These are phyloP conservation scores for Epinephelus coioides DNA, from an alignment of 2,797 vertebrate genomes.

Conservation along the genomic window DNA sequence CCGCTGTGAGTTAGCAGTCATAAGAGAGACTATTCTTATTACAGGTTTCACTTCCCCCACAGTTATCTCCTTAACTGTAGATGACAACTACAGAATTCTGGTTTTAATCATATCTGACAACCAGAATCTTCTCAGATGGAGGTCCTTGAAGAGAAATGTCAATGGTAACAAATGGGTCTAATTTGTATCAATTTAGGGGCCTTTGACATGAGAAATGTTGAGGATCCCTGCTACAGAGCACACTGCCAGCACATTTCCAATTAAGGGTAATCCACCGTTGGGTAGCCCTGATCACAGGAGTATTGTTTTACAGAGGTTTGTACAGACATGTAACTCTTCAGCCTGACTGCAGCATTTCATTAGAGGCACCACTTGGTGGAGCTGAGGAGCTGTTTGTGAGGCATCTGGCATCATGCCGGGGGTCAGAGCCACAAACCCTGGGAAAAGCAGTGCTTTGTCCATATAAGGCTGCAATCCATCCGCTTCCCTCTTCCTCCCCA, in stretches of 20 bases:
- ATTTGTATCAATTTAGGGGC: too few relatives aligned
- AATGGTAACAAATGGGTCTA: too few relatives aligned
- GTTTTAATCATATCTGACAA: too few relatives aligned
- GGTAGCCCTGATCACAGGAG: not conserved
- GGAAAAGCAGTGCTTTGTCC: slow-evolving; percentile 88
- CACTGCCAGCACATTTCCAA: not conserved
- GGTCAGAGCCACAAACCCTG: slow-evolving; percentile 86
- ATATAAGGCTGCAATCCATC: slow-evolving; percentile 90
- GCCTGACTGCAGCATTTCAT: slow-evolving; percentile 27
- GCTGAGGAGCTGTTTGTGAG: slow-evolving; percentile 56
- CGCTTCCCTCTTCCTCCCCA: slow-evolving; percentile 86
- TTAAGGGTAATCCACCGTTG: not conserved
- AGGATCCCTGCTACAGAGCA: not conserved
- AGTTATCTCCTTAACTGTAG: too few relatives aligned
- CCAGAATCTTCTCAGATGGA: too few relatives aligned
- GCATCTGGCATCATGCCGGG: slow-evolving; percentile 78
- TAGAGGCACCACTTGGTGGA: slow-evolving; percentile 75
- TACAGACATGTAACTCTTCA: not conserved
- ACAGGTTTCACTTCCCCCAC: too few relatives aligned
- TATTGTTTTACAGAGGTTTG: not conserved
- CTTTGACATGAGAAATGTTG: too few relatives aligned
- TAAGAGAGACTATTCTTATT: too few relatives aligned
- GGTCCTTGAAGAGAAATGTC: too few relatives aligned
- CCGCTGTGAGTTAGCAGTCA: too few relatives aligned
- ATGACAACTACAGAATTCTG: too few relatives aligned